Evolutionary conservation across 1,140 invertebrate species (phyloP).

Genomic region (Drosophila tropicalis): DNA sequence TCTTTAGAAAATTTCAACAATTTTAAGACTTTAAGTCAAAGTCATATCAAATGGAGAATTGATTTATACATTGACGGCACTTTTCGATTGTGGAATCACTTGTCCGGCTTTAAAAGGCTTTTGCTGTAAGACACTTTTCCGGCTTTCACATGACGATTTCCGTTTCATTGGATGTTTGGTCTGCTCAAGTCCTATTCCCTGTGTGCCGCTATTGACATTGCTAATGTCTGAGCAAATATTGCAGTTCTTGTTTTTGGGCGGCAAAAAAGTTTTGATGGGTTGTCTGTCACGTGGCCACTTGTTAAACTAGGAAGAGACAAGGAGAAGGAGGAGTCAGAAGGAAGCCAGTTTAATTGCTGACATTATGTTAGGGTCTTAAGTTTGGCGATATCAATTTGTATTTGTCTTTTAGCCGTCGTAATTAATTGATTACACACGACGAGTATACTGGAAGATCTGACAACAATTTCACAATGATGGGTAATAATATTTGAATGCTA

Average conservation of each 20-base stretch:
- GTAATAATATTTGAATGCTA: too few species aligned
- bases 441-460: too few species aligned
- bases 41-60: conserved; percentile 35
- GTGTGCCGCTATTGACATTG: conserved; percentile 62
- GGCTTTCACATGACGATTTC: conserved; percentile 57
- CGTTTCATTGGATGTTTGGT: conserved; percentile 36
- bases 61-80: conserved; percentile 59
- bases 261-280: conserved; percentile 6
- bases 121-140: conserved; percentile 63
- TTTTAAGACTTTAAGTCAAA: conserved; percentile 38
- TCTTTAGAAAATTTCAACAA: conserved; percentile 30
- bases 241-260: conserved; percentile 47
- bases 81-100: conserved; percentile 57
- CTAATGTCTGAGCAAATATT: conserved; percentile 76
- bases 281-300: conserved; percentile 7
- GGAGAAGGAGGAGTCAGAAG: background rate
- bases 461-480: too few species aligned
- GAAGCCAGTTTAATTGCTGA: conserved; percentile 38
- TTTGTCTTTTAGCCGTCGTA: conserved; percentile 9
- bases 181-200: conserved; percentile 16
- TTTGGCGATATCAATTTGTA: conserved; percentile 20
- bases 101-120: conserved; percentile 65
- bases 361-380: conserved; percentile 28
- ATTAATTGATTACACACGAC: background rate
- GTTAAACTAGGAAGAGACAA: background rate